phyloP scores from a whole-genome alignment of 1,140 invertebrate species.

The Neodiprion lecontei region DNA sequence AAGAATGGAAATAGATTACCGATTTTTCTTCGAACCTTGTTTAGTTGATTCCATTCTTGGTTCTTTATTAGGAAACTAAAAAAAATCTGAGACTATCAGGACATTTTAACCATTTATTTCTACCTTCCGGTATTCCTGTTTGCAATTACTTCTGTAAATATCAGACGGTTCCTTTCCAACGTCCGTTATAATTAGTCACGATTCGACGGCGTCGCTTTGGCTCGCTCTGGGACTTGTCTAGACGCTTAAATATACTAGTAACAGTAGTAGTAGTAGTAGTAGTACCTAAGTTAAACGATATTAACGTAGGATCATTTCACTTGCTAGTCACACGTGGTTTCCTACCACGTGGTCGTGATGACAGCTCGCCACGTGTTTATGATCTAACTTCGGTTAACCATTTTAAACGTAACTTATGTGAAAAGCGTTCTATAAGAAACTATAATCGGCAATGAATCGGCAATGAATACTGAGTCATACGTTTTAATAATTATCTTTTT shows the following conservation, averaged over 20 bases:
- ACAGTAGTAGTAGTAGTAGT: too few relatives aligned
- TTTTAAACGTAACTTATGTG: too few relatives aligned
- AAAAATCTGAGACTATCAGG: background rate
- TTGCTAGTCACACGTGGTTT: background rate
- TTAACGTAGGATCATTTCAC: background rate
- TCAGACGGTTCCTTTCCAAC: background rate
- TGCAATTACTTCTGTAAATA: background rate
- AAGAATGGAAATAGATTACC: too few relatives aligned
- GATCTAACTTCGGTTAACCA: background rate
- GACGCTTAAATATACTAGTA: background rate
- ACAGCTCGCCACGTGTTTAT: background rate
- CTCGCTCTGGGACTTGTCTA: background rate
- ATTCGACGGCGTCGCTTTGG: conserved; percentile 3
- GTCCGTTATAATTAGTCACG: background rate
- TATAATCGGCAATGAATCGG: too few relatives aligned
- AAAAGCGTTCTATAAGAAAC: too few relatives aligned
- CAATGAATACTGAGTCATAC: too few relatives aligned
- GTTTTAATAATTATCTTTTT: too few relatives aligned
- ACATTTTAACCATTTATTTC: background rate
- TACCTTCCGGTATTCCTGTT: background rate
- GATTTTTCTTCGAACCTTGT: background rate
- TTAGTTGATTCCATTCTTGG: background rate
- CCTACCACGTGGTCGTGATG: background rate
- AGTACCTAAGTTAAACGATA: background rate
- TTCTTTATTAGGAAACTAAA: background rate